A percentile compares a stretch with the other conserved stretches of the same genome.
Evolutionary conservation across 2,888 invertebrate genomes (phyloP).

Genomic region (Cheilosia variabilis): DNA sequence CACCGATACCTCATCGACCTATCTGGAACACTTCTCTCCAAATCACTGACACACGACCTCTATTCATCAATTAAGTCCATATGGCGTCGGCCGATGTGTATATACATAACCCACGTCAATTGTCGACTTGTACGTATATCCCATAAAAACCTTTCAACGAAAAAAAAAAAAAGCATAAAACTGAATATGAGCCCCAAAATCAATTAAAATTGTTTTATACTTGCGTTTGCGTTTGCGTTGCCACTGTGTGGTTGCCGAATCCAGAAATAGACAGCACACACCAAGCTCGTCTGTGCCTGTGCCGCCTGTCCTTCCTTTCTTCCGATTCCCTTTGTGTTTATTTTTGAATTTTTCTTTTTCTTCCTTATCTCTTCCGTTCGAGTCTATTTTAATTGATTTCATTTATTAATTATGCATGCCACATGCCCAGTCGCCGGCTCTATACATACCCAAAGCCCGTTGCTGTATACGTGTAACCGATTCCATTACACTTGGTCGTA

Average conservation of each 20-base stretch:
- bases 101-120: background rate
- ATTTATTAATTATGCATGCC: constrained; percentile 75
- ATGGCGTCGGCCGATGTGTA: background rate
- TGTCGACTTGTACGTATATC: background rate
- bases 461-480: background rate
- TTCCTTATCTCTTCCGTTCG: constrained; percentile 67
- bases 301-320: constrained; percentile 58
- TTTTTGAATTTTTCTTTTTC: constrained; percentile 1
- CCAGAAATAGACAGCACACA: constrained; percentile 60
- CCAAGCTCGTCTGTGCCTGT: constrained; percentile 34
- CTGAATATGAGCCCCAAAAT: constrained; percentile 40
- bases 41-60: background rate
- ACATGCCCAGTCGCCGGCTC: constrained; percentile 61
- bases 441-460: background rate
- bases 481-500: constrained; percentile 19
- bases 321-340: constrained; percentile 63
- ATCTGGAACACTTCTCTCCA: background rate
- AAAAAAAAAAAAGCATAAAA: constrained; percentile 6
- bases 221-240: constrained; percentile 73
- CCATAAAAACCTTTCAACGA: constrained; percentile 2
- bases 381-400: constrained; percentile 70
- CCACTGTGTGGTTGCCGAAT: constrained; percentile 33
- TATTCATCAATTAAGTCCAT: background rate
- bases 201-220: constrained; percentile 54
- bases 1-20: too few relatives aligned